These are phyloP conservation scores for Pectinophora gossypiella DNA, from an alignment of 1,140 invertebrate species.

Conservation along the genomic window DNA sequence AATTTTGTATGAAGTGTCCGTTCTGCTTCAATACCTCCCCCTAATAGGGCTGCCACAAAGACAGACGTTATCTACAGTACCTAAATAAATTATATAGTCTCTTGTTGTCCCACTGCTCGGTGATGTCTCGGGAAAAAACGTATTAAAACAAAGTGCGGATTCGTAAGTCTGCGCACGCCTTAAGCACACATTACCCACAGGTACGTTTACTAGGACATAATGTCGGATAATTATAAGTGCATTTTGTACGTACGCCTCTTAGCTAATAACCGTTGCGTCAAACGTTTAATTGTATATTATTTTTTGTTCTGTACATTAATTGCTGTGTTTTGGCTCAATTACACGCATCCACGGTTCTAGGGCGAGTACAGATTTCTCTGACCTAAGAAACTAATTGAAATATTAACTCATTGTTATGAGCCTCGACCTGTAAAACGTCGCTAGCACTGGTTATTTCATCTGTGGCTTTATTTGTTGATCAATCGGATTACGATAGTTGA, in stretches of 20 bases:
- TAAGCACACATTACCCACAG: neutral
- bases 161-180: too few species aligned
- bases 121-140: too few species aligned
- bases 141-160: too few species aligned
- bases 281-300: constrained; percentile 50
- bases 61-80: too few species aligned
- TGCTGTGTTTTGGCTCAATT: constrained; percentile 53
- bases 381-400: constrained; percentile 47
- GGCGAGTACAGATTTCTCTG: constrained; percentile 61
- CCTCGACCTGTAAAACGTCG: neutral
- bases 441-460: neutral
- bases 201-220: constrained; percentile 22
- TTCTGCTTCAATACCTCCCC: too few species aligned
- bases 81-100: too few species aligned
- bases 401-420: constrained; percentile 27
- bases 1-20: too few species aligned
- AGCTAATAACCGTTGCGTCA: constrained; percentile 49
- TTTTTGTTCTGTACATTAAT: constrained; percentile 10
- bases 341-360: constrained; percentile 63
- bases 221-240: constrained; percentile 34
- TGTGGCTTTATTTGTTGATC: neutral
- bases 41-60: too few species aligned
- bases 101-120: too few species aligned
- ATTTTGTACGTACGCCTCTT: constrained; percentile 29
- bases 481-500: too few species aligned